phyloP scores from a whole-genome alignment of 2,113 vertebrate genomes.

The Dipodomys merriami region DNA sequence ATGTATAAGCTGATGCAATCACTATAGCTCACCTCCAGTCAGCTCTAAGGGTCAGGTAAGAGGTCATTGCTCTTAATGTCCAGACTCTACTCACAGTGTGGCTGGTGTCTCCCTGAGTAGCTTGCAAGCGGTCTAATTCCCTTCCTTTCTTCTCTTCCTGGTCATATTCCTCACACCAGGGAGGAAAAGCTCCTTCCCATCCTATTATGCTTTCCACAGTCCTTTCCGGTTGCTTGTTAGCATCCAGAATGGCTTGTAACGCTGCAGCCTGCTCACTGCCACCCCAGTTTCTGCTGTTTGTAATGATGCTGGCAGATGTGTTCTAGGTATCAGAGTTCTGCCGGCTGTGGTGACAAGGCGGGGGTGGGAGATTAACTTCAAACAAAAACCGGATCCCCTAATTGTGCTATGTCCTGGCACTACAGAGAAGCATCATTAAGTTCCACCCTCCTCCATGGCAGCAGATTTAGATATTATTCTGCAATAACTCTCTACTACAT shows the following conservation, averaged over 20 bases:
- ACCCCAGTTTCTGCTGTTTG: not conserved
- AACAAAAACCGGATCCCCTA: not conserved
- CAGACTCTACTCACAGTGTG: too few relatives aligned
- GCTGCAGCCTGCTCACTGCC: fast-evolving
- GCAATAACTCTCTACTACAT: too few relatives aligned
- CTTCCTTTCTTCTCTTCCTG: not conserved
- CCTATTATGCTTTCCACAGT: not conserved
- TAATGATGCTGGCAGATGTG: not conserved
- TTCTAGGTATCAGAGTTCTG: not conserved
- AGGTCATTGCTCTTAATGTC: not conserved
- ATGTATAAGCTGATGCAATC: not conserved
- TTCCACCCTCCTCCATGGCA: not conserved
- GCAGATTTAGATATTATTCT: not conserved
- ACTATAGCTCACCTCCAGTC: too few relatives aligned
- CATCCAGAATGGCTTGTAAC: too few relatives aligned
- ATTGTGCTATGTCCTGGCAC: not conserved
- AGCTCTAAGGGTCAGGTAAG: not conserved
- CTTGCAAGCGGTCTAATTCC: not conserved
- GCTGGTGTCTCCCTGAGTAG: not conserved
- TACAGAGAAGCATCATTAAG: not conserved
- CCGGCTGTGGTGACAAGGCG: not conserved
- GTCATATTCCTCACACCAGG: not conserved
- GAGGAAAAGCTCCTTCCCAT: not conserved
- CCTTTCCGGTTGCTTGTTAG: not conserved
- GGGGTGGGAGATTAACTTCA: not conserved